These are phyloP conservation scores for Plodia interpunctella DNA, from an alignment of 1,140 invertebrate genomes.

Conservation along the genomic window DNA sequence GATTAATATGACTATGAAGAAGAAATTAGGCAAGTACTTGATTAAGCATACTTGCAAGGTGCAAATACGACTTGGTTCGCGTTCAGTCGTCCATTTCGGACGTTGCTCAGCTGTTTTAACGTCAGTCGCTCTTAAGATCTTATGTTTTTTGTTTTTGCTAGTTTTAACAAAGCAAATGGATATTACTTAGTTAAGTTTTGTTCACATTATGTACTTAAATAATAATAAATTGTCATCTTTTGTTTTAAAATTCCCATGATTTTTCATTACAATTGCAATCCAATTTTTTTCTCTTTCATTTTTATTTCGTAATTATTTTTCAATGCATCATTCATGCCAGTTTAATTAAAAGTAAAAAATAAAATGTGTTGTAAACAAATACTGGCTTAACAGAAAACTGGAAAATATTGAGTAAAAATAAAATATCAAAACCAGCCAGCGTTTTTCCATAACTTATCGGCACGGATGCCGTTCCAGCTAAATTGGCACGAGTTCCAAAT, in stretches of 20 bases:
- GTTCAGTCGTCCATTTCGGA: not conserved
- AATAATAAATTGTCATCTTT: no score
- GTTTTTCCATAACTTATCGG: slow-evolving; percentile 7
- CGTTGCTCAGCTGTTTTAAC: slow-evolving; percentile 1
- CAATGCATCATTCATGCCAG: no score
- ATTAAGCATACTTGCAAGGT: not conserved
- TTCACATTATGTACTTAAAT: no score
- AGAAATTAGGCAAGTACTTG: no score
- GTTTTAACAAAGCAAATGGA: not conserved
- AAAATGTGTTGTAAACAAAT: not conserved
- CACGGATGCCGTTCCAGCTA: slow-evolving; percentile 1
- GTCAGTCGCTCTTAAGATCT: not conserved
- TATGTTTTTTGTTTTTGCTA: not conserved
- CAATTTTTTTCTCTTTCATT: no score
- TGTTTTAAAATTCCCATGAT: no score
- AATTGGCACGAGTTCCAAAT: slow-evolving; percentile 30
- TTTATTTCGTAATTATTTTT: no score
- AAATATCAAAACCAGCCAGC: slow-evolving; percentile 6
- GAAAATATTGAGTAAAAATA: not conserved
- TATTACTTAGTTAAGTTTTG: no score
- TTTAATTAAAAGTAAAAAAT: no score
- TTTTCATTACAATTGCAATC: no score
- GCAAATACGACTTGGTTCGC: not conserved
- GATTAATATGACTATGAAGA: no score
- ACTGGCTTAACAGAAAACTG: not conserved